Percentiles rank a stretch among this genome's conserved stretches.
phyloP scores from a whole-genome alignment of 2,113 vertebrate genomes.

The Murina feae region DNA sequence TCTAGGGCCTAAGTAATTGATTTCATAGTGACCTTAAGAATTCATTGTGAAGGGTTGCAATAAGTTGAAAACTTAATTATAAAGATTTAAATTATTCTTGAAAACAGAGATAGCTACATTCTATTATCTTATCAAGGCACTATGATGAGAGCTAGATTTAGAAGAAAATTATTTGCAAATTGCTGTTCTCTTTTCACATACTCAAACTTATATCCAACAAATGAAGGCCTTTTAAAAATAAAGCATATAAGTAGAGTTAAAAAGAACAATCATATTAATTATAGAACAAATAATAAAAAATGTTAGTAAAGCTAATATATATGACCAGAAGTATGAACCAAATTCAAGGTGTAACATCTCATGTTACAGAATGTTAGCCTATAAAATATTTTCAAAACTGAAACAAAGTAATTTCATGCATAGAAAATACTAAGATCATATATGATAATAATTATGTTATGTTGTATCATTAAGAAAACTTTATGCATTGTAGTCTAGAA shows the following conservation, averaged over 20 bases:
- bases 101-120: constrained; percentile 39
- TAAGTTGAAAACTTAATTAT: constrained; percentile 24
- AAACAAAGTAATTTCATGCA: neutral
- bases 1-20: constrained; percentile 28
- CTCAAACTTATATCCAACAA: neutral
- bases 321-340: neutral
- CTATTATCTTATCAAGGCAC: constrained; percentile 28
- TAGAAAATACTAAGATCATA: neutral
- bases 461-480: neutral
- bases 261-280: constrained; percentile 3
- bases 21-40: constrained; percentile 37
- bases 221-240: neutral
- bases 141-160: neutral
- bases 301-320: neutral
- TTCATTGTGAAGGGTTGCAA: neutral
- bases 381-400: constrained; percentile 3
- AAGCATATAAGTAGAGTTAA: neutral
- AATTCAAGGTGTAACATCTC: neutral
- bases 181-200: neutral
- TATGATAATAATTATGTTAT: neutral
- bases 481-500: neutral
- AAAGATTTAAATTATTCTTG: constrained; percentile 39
- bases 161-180: constrained; percentile 20
- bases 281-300: neutral
- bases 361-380: neutral